A percentile compares a stretch with the other conserved stretches of the same genome.
phyloP scores from a whole-genome alignment of 2,797 vertebrate genomes.

The Diplodus sargus region DNA sequence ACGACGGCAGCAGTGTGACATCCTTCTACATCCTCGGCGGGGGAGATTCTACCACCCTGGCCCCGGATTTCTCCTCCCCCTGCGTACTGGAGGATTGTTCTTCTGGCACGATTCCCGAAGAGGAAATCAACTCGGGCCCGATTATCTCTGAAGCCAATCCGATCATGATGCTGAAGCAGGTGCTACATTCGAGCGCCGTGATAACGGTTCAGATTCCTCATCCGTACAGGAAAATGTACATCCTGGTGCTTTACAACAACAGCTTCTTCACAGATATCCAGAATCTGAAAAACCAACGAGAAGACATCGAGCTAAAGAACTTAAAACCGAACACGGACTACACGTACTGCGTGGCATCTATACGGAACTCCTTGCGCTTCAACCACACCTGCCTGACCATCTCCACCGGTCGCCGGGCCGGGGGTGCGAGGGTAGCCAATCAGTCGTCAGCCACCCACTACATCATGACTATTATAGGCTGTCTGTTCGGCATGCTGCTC shows the following conservation, averaged over 20 bases:
- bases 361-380: conserved; percentile 91
- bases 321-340: conserved; percentile 93
- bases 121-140: conserved; percentile 87
- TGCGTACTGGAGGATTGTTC: conserved; percentile 93
- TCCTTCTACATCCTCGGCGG: conserved; percentile 73
- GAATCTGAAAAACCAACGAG: conserved; percentile 88
- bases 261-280: conserved; percentile 93
- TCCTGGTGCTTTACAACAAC: conserved; percentile 95
- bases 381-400: conserved; percentile 98
- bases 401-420: conserved; percentile 85
- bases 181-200: conserved; percentile 86
- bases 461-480: conserved; percentile 96
- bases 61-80: conserved; percentile 85
- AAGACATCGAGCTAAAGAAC: conserved; percentile 91
- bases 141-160: conserved; percentile 87
- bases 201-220: conserved; percentile 93
- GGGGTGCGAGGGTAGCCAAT: conserved; percentile 77
- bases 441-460: conserved; percentile 95
- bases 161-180: conserved; percentile 89
- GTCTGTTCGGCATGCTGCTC: conserved; percentile 96
- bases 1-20: conserved; percentile 83
- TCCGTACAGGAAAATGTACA: conserved; percentile 96
- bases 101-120: conserved; percentile 89
- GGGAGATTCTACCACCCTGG: conserved; percentile 83
- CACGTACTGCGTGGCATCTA: conserved; percentile 97